Conservation (phyloP, 2,797 vertebrate genomes). For the Gymnodraco acuticeps region DNA sequence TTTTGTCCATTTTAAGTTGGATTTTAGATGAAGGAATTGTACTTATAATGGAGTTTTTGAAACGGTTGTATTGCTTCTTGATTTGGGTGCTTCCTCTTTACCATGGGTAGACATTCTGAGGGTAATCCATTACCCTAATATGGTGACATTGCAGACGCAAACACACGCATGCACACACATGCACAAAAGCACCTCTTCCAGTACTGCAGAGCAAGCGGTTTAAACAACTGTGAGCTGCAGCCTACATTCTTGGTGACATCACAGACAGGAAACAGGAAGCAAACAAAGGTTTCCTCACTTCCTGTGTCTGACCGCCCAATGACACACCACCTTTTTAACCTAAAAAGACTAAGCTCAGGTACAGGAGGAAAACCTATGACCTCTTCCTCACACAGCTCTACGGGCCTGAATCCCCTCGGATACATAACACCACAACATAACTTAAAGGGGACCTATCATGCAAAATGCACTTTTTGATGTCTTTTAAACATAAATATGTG, state of each 20-base stretch:
- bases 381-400: conserved; percentile 19
- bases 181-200: conserved; percentile 52
- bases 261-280: conserved; percentile 78
- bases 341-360: conserved; percentile 35
- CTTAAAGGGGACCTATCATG: neutral
- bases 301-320: conserved; percentile 59
- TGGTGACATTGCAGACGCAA: conserved; percentile 50
- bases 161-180: conserved; percentile 19
- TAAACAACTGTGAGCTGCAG: conserved; percentile 14
- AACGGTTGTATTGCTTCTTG: neutral
- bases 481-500: too few species aligned
- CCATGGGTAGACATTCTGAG: neutral
- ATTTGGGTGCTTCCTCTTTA: neutral
- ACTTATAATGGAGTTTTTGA: neutral
- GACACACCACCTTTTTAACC: conserved; percentile 42
- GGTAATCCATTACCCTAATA: conserved; percentile 56
- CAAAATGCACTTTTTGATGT: too few species aligned
- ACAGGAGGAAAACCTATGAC: conserved; percentile 21
- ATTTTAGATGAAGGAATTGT: neutral
- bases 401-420: conserved; percentile 7
- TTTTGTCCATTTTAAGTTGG: neutral
- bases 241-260: conserved; percentile 65
- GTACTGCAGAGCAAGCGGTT: conserved; percentile 60
- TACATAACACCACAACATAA: neutral
- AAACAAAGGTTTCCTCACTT: conserved; percentile 76